Conservation (phyloP, 2,113 vertebrate genomes). For the Lasiurus cinereus region DNA sequence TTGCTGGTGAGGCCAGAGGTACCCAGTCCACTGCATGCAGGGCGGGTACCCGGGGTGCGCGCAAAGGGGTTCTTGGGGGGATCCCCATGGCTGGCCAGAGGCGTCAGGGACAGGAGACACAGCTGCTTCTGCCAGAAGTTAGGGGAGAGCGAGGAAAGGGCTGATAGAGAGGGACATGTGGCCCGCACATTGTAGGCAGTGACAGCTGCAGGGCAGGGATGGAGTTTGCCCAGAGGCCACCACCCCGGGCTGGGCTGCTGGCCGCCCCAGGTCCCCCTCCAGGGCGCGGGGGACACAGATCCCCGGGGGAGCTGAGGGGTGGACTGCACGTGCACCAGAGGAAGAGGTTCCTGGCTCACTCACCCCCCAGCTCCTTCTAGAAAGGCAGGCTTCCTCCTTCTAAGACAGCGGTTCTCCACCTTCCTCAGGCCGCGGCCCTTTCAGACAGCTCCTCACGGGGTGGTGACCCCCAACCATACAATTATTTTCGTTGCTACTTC, state of each 20-base stretch:
- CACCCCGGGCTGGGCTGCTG: background rate
- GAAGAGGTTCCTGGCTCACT: too few species aligned
- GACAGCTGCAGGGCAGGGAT: background rate
- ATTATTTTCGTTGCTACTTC: too few species aligned
- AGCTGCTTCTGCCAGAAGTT: background rate
- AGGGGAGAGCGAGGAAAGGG: background rate
- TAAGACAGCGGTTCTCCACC: too few species aligned
- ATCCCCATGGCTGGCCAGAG: background rate
- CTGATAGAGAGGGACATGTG: background rate
- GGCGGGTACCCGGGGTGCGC: background rate
- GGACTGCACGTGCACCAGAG: accelerated
- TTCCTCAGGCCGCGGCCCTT: too few species aligned
- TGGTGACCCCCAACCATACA: too few species aligned
- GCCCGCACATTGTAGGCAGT: background rate
- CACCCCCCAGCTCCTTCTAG: background rate
- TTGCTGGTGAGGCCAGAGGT: background rate
- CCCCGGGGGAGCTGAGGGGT: too few species aligned
- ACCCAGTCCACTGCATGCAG: background rate
- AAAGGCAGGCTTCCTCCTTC: too few species aligned
- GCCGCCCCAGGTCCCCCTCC: too few species aligned
- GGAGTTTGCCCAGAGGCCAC: background rate
- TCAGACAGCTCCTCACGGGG: too few species aligned
- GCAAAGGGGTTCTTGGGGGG: background rate
- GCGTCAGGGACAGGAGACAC: background rate
- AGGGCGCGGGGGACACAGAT: too few species aligned